These are phyloP conservation scores for Ispidina lecontei DNA, from an alignment of 2,797 vertebrate genomes.

Conservation along the genomic window DNA sequence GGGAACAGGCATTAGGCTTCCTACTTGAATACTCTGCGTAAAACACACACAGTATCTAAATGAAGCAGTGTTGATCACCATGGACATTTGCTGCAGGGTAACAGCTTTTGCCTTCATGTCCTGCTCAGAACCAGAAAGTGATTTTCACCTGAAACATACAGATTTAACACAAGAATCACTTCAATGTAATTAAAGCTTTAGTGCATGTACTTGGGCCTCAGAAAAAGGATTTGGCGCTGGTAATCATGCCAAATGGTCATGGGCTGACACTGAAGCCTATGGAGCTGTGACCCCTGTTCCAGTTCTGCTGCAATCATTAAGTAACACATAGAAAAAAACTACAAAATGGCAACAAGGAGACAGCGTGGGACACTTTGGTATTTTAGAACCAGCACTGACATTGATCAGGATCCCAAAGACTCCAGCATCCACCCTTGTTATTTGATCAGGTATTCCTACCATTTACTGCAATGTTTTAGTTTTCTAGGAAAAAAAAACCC, in stretches of 20 bases:
- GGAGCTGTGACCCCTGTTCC: background rate
- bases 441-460: conserved; percentile 32
- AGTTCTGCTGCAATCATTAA: conserved; percentile 19
- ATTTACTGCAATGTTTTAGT: conserved; percentile 18
- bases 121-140: background rate
- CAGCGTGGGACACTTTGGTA: conserved; percentile 56
- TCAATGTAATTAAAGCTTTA: conserved; percentile 28
- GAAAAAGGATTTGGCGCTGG: conserved; percentile 22
- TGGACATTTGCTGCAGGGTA: background rate
- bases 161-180: conserved; percentile 35
- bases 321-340: conserved; percentile 18
- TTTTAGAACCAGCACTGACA: conserved; percentile 57
- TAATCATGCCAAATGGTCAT: conserved; percentile 2
- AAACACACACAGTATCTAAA: background rate
- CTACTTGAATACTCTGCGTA: background rate
- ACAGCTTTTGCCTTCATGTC: background rate
- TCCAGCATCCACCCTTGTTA: background rate
- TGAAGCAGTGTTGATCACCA: background rate
- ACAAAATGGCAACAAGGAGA: conserved; percentile 50
- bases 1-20: conserved; percentile 1
- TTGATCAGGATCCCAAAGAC: conserved; percentile 1
- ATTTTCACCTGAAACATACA: conserved; percentile 8
- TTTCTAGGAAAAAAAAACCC: background rate
- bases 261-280: background rate
- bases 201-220: background rate